phyloP scores from a whole-genome alignment of 2,888 invertebrate species.

The Lysandra bellargus region DNA sequence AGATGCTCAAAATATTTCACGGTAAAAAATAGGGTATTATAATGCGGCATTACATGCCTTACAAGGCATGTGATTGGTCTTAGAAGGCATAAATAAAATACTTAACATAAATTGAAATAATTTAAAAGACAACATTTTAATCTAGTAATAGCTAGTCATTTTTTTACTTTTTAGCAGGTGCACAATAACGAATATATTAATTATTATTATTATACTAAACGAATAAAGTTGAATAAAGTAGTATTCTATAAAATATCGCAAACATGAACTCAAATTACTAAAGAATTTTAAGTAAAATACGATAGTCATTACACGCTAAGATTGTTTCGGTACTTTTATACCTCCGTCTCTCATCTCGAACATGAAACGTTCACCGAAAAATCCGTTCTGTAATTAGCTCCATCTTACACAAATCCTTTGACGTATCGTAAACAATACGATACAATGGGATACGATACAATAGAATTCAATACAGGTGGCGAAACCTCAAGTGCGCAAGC shows the following conservation, averaged over 20 bases:
- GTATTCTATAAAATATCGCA: neutral
- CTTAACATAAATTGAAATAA: neutral
- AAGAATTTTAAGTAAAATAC: neutral
- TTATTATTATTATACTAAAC: too few relatives aligned
- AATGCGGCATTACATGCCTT: neutral
- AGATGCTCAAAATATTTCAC: neutral
- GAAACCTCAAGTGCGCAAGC: constrained; percentile 71
- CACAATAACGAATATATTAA: too few relatives aligned
- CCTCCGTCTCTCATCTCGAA: neutral
- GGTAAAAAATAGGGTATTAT: neutral
- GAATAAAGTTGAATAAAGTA: too few relatives aligned
- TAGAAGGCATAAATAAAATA: neutral
- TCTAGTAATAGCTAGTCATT: too few relatives aligned
- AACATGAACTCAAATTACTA: neutral
- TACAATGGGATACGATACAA: constrained; percentile 51
- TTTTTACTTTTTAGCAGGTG: too few relatives aligned
- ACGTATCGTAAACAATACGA: constrained; percentile 60
- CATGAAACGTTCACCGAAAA: constrained; percentile 36
- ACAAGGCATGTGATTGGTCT: neutral
- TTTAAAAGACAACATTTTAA: neutral
- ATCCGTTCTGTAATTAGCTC: constrained; percentile 56
- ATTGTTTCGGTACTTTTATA: neutral
- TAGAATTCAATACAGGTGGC: constrained; percentile 71
- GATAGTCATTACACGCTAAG: neutral
- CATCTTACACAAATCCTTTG: constrained; percentile 45